Base-by-base conservation (phyloP, 53 echinoderm and acorn worm genomes). In the Echinarachnius parma region DNA sequence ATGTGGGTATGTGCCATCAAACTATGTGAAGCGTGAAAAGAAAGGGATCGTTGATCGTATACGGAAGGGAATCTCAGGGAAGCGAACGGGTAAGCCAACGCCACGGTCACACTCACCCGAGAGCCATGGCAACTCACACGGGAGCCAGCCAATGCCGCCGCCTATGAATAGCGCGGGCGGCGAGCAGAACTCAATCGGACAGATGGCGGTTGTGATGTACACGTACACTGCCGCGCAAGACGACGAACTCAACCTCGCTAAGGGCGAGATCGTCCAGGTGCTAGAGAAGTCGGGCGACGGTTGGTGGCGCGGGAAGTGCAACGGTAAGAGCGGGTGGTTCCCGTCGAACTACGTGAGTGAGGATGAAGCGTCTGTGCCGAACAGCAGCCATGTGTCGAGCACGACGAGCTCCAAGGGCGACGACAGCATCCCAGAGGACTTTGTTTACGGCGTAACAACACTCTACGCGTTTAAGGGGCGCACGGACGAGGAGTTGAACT, bases 261-360 rank as follows among this genome's bases (percentile, higher is more conserved):
- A 98, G 62, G 83, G 83, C 1, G 98, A 88, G 30, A 79, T 67
- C 29, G 86, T 92, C 29, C 70, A 74, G 35, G 98, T 98, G 31
- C 66, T 88, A 64, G 98, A 98, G 52, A 98, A 98, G 76, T 98
- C 91, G 1, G 82, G 86, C 3, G 98, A 98, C n/a, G 98, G 98
- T 3, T 98, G 98, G 98, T 98, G 98, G 98, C 66, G 91, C 31
- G 98, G 98, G 1, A 91, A 98, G 44, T 80, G 76, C 48, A 80
- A 82, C n/a, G 96, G 96, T 18, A 53, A 79, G 25, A 56, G 64
- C 0, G 95, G 92, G 4, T 98, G 98, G 98, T 98, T 98, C 72
- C 96, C 98, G 0, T 98, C 98, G 62, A 92, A 92, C 75, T 98
- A 98, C 75, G 98, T 98, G 35, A 87, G 77, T 18, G 94, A 90